Conservation (phyloP, 2,113 vertebrate species). For the Atherinomorus stipes region DNA sequence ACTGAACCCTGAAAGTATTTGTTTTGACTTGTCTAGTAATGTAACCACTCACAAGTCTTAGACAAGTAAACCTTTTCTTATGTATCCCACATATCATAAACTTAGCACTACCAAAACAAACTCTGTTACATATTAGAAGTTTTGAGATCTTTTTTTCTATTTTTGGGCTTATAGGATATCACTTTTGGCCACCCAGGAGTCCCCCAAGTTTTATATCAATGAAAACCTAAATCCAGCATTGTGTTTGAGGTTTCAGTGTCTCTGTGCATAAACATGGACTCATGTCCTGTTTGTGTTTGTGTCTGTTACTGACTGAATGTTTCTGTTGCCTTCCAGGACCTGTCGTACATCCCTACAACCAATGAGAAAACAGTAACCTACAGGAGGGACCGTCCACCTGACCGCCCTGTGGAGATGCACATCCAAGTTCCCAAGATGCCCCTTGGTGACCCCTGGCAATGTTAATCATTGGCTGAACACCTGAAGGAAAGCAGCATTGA, state of each 20-base stretch:
- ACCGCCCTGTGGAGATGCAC: slow-evolving; percentile 87
- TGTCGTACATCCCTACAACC: slow-evolving; percentile 87
- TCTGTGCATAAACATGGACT: not conserved
- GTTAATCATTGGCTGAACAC: slow-evolving; percentile 20
- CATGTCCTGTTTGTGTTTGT: not conserved
- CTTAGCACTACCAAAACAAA: no score
- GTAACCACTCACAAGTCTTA: not conserved
- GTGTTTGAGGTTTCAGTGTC: not conserved
- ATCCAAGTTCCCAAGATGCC: slow-evolving; percentile 90
- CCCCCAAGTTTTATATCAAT: no score
- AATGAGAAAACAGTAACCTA: slow-evolving; percentile 94
- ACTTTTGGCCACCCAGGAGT: no score
- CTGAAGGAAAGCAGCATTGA: slow-evolving; percentile 29
- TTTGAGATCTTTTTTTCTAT: not conserved
- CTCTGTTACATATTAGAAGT: no score
- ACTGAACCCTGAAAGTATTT: not conserved
- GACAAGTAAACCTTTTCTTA: not conserved
- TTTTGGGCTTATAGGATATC: not conserved
- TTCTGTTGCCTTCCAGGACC: slow-evolving; percentile 61
- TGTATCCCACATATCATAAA: no score
- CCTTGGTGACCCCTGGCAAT: slow-evolving; percentile 86
- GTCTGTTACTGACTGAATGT: slow-evolving; percentile 1
- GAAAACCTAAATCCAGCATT: not conserved
- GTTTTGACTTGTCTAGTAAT: not conserved
- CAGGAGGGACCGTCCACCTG: slow-evolving; percentile 87